phyloP scores from a whole-genome alignment of 2,113 vertebrate species.

The Neogale vison region DNA sequence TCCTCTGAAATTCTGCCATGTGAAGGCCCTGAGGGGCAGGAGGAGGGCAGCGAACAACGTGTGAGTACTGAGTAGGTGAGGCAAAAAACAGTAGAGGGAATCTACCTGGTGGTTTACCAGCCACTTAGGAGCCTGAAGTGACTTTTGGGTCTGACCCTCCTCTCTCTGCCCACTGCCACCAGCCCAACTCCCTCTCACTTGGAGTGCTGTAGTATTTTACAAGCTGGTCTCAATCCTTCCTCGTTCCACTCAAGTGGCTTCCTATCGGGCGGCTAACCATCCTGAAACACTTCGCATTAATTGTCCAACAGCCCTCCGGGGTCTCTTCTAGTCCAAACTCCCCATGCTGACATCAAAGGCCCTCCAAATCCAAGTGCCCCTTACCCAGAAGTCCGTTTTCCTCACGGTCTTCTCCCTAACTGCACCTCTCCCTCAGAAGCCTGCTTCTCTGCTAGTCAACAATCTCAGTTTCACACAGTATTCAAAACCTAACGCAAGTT shows the following conservation, averaged over 20 bases:
- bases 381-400: neutral
- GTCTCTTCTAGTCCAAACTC: neutral
- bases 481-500: slow-evolving; percentile 33
- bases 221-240: neutral
- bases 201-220: neutral
- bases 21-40: neutral
- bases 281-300: neutral
- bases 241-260: neutral
- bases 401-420: neutral
- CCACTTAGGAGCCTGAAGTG: neutral
- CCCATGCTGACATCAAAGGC: neutral
- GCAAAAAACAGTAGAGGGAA: neutral
- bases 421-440: neutral
- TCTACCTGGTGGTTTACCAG: neutral
- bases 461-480: slow-evolving; percentile 14
- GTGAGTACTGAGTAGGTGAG: neutral
- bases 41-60: neutral
- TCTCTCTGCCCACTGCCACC: neutral
- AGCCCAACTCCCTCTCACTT: neutral
- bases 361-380: neutral
- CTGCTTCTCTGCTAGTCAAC: slow-evolving; percentile 41
- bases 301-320: neutral
- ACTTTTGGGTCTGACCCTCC: neutral
- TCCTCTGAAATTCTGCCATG: neutral
- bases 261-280: neutral